Percentiles rank a stretch among this genome's conserved stretches.
phyloP scores from a whole-genome alignment of 2,797 vertebrate species.

The Myoxocephalus aenaeus region DNA sequence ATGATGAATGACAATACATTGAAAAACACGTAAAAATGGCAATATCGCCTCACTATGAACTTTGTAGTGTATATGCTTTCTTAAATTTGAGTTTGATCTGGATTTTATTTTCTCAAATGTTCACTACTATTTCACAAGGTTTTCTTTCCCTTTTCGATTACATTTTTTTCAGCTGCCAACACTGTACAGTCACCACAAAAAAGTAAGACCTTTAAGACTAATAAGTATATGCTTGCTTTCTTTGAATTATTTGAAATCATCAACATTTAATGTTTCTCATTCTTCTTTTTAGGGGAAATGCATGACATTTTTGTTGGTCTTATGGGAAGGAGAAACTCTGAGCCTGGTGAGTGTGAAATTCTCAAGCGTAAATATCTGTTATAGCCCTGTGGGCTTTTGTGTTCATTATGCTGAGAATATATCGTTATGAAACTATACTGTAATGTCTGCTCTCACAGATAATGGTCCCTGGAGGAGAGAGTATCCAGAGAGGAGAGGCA shows the following conservation, averaged over 20 bases:
- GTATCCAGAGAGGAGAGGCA: slow-evolving; percentile 77
- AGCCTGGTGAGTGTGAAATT: slow-evolving; percentile 73
- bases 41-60: neutral
- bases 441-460: slow-evolving; percentile 70
- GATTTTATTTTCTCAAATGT: neutral
- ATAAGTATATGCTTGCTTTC: neutral
- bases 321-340: slow-evolving; percentile 92
- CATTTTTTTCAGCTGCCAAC: slow-evolving; percentile 79
- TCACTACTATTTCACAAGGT: neutral
- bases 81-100: neutral
- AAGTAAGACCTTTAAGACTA: slow-evolving; percentile 84
- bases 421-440: slow-evolving; percentile 19
- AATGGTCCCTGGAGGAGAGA: slow-evolving; percentile 80
- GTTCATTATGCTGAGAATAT: neutral
- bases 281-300: slow-evolving; percentile 89
- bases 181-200: slow-evolving; percentile 82
- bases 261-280: neutral
- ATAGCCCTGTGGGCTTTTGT: neutral
- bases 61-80: neutral
- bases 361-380: neutral
- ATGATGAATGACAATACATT: neutral
- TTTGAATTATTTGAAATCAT: neutral
- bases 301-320: slow-evolving; percentile 97
- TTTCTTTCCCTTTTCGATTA: slow-evolving; percentile 4
- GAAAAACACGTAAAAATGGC: neutral